Percentiles rank a stretch among this genome's conserved stretches.
phyloP scores from a whole-genome alignment of 2,888 invertebrate species.

The Campopleginae sp. region DNA sequence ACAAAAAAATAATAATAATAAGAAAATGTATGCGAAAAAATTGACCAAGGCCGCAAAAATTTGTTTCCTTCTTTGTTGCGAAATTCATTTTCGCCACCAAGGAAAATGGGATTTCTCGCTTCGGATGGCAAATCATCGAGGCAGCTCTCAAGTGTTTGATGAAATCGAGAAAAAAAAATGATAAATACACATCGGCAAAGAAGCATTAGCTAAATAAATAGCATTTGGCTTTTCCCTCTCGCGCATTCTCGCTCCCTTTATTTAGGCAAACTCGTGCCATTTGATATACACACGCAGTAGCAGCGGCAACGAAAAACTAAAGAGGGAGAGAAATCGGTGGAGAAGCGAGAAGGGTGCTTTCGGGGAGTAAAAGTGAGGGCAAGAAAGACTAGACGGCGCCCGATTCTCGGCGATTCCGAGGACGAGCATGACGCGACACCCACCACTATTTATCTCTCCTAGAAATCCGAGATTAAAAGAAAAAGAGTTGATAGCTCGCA shows the following conservation, averaged over 20 bases:
- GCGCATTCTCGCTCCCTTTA: neutral
- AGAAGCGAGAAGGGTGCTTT: conserved; percentile 22
- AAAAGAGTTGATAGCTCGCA: conserved; percentile 22
- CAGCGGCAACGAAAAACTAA: neutral
- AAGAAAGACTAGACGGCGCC: conserved; percentile 66
- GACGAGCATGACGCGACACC: conserved; percentile 40
- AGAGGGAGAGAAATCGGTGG: conserved; percentile 7
- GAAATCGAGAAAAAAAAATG: neutral
- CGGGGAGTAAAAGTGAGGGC: neutral
- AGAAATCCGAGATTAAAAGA: conserved; percentile 35
- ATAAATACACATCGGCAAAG: conserved; percentile 1
- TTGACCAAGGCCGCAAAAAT: too few species aligned
- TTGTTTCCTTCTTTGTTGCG: too few species aligned
- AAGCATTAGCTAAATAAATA: conserved; percentile 45
- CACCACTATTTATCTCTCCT: conserved; percentile 15
- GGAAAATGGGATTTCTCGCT: too few species aligned
- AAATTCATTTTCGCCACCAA: too few species aligned
- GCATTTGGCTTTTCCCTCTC: neutral
- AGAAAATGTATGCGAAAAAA: neutral
- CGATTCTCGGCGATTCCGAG: conserved; percentile 51
- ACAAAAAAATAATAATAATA: too few species aligned
- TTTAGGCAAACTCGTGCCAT: conserved; percentile 15
- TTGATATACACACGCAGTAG: conserved; percentile 41
- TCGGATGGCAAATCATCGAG: neutral
- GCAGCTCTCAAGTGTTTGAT: neutral